Percentiles rank a stretch among this genome's conserved stretches.
Conservation (phyloP, 1,140 invertebrate species). For the Habropoda laboriosa region DNA sequence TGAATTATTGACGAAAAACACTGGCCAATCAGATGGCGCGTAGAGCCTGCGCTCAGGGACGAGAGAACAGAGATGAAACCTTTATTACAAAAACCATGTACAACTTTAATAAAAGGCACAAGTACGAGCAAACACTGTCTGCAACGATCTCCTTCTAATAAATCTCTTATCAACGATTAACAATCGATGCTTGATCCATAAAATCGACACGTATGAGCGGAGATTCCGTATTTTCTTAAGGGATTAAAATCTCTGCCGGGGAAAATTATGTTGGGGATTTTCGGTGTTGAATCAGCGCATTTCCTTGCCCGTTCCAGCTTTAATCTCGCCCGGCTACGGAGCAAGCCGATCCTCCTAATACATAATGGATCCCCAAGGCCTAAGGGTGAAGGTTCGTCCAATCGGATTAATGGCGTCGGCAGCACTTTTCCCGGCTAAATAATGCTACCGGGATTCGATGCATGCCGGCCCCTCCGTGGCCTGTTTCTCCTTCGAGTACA, state of each 20-base stretch:
- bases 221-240: slow-evolving; percentile 42
- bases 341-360: slow-evolving; percentile 66
- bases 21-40: too few relatives aligned
- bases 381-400: slow-evolving; percentile 65
- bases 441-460: slow-evolving; percentile 67
- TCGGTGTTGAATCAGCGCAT: slow-evolving; percentile 50
- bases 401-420: slow-evolving; percentile 73
- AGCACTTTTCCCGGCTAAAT: slow-evolving; percentile 69
- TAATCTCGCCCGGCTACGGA: slow-evolving; percentile 48
- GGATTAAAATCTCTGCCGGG: slow-evolving; percentile 47
- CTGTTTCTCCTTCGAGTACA: not conserved
- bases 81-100: too few relatives aligned
- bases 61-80: too few relatives aligned
- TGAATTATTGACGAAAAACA: too few relatives aligned
- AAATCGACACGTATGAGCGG: not conserved
- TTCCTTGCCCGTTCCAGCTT: slow-evolving; percentile 44
- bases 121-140: too few relatives aligned
- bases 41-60: too few relatives aligned
- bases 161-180: not conserved
- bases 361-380: slow-evolving; percentile 73
- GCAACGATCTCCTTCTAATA: not conserved
- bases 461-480: slow-evolving; percentile 41
- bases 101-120: too few relatives aligned
- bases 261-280: slow-evolving; percentile 62
- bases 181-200: not conserved